These are phyloP conservation scores for Nebria brevicollis DNA, from an alignment of 2,888 invertebrate species.

Conservation along the genomic window DNA sequence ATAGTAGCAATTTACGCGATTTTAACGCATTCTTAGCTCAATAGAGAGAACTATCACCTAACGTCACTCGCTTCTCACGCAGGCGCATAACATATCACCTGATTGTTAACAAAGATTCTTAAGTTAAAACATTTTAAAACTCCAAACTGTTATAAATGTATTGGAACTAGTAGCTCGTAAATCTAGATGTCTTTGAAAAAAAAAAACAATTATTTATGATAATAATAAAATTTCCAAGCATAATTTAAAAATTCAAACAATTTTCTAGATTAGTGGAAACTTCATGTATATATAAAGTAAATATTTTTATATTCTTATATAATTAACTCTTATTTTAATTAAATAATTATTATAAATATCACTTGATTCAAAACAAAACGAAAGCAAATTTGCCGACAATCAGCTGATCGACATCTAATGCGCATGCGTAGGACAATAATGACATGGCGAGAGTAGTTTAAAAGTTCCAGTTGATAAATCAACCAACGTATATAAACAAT, in stretches of 20 bases:
- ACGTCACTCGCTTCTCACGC: neutral
- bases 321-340: neutral
- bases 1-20: slow-evolving; percentile 33
- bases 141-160: too few species aligned
- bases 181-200: too few species aligned
- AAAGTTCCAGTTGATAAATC: slow-evolving; percentile 54
- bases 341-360: neutral
- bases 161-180: too few species aligned
- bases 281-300: neutral
- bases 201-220: too few species aligned
- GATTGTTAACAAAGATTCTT: neutral
- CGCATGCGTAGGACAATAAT: neutral
- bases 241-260: too few species aligned
- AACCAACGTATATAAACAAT: slow-evolving; percentile 55
- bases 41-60: neutral
- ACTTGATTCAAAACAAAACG: neutral
- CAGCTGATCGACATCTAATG: neutral
- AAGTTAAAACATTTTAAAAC: too few species aligned
- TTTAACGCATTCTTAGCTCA: slow-evolving; percentile 22
- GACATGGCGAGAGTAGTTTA: slow-evolving; percentile 48
- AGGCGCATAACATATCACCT: neutral
- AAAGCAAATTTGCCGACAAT: neutral
- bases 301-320: neutral
- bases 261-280: too few species aligned
- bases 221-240: too few species aligned